A percentile compares a stretch with the other conserved stretches of the same genome.
Evolutionary conservation across 2,888 invertebrate genomes (phyloP).

Genomic region (Urechis unicinctus): DNA sequence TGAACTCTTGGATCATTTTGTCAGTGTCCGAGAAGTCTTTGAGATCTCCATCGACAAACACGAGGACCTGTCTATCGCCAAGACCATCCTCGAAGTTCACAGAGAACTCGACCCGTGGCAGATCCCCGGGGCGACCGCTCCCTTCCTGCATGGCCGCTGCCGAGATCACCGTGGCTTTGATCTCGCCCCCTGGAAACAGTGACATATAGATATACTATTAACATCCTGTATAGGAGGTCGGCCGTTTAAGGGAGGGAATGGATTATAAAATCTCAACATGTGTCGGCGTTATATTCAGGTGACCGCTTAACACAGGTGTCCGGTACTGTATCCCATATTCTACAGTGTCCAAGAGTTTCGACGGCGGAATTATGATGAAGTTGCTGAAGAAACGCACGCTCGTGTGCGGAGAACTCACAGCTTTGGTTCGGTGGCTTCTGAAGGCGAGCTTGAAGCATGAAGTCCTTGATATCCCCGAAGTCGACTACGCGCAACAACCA

Average conservation of each 20-base stretch:
- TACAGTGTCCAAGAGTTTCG: no score
- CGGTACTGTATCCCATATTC: no score
- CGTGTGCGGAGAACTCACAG: no score
- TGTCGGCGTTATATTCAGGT: no score
- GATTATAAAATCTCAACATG: no score
- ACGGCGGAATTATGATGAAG: no score
- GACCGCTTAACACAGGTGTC: no score
- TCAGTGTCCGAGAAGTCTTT: conserved; percentile 1
- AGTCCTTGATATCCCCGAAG: not conserved
- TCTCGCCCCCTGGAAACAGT: conserved; percentile 1
- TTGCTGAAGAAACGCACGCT: no score
- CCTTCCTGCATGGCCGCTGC: conserved; percentile 9
- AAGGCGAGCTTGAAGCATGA: conserved; percentile 11
- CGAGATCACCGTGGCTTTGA: conserved; percentile 13
- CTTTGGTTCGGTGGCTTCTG: not conserved
- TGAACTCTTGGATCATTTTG: conserved; percentile 3
- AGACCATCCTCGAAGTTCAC: not conserved
- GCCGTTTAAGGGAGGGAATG: no score
- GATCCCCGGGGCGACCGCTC: not conserved
- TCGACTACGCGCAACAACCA: conserved; percentile 5
- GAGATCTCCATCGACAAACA: conserved; percentile 1
- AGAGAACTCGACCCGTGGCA: conserved; percentile 2
- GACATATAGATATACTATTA: not conserved
- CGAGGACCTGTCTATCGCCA: not conserved
- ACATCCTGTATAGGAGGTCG: not conserved